These are phyloP conservation scores for Hyla sarda DNA, from an alignment of 2,113 vertebrate species.

Conservation along the genomic window DNA sequence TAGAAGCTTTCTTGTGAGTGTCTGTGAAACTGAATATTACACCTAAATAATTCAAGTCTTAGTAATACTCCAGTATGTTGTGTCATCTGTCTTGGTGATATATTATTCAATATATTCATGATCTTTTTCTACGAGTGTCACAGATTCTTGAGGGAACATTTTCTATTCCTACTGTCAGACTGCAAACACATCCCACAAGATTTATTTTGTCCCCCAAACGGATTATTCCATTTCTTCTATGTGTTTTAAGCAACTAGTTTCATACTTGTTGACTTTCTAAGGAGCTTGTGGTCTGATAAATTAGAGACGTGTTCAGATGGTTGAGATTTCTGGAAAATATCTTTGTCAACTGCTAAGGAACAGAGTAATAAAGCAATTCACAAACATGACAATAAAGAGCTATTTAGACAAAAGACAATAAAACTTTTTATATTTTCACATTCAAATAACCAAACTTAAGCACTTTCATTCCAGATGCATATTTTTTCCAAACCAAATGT, in stretches of 20 bases:
- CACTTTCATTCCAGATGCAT: not conserved
- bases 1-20: slow-evolving; percentile 21
- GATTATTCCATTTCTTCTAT: slow-evolving; percentile 2
- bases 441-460: too few relatives aligned
- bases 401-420: not conserved
- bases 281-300: not conserved
- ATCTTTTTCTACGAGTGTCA: slow-evolving; percentile 22
- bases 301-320: not conserved
- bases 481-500: not conserved
- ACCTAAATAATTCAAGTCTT: slow-evolving; percentile 42
- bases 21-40: slow-evolving; percentile 25
- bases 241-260: not conserved
- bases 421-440: too few relatives aligned
- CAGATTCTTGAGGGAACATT: slow-evolving; percentile 13
- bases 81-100: slow-evolving; percentile 28
- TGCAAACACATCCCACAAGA: slow-evolving; percentile 40
- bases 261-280: slow-evolving; percentile 15
- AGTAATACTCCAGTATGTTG: slow-evolving; percentile 9
- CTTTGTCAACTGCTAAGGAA: slow-evolving; percentile 29
- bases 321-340: slow-evolving; percentile 1
- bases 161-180: slow-evolving; percentile 25
- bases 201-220: not conserved
- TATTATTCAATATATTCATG: slow-evolving; percentile 45
- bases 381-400: not conserved
- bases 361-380: not conserved